Base-by-base conservation (phyloP, 2,797 vertebrate species). In the Meriones psammophilus region DNA sequence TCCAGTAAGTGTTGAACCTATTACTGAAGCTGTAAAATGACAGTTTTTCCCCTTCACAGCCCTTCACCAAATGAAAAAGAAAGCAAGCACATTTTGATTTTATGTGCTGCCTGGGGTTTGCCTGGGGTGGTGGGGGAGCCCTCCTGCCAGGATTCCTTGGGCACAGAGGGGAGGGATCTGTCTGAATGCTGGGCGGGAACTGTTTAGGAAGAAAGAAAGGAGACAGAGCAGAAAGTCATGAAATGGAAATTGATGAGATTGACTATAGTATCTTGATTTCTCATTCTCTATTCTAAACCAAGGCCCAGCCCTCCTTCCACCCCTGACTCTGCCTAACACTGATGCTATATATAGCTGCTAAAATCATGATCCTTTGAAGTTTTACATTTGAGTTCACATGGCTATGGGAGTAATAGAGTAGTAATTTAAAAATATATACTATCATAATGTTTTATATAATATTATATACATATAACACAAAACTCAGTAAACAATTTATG, bases 31-130 rank as follows among this genome's bases (percentile, higher is more conserved):
- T 56, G 80, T n/a, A 66, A 88, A 73, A 56, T 28, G 20, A 0
- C 2, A 10, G 17, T 30, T 13, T 56, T 78, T 90, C 4, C 33
- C 54, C 20, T 46, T 89, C 2, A 88, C n/a, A 91, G 79, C 26
- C 62, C 8, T 74, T 73, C 54, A 28, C 80, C 71, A n/a, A 3
- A 84, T 58, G 33, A 62, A 95, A 92, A 96, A 81, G 74, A 15
- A 94, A 93, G 68, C 39, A 90, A 92, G 17, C 8, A n/a, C 10
- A 17, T 46, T 91, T 18, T 33, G 7, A 77, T 77, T 77, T 33
- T 26, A 74, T 68, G n/a, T 62, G 69, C 39, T 62, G 73, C 28
- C 87, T 74, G 36, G 13, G 78, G 74, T 73, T 95, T 90, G 64
- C 66, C 30, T 86, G 42, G 42, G 42, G 42, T 42, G 50, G 50